phyloP scores from a whole-genome alignment of 1,140 invertebrate species.

The Carposina sasakii region DNA sequence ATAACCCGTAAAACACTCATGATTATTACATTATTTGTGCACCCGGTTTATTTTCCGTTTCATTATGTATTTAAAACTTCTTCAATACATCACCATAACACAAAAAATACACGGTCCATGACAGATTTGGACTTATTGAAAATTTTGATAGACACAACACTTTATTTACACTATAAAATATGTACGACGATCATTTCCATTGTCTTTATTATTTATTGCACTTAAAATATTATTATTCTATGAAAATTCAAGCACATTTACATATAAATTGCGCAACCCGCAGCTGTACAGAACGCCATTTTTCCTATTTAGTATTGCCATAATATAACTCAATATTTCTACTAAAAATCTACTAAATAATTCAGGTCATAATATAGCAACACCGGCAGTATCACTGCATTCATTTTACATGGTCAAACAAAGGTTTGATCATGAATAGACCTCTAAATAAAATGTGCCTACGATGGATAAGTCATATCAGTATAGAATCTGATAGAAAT shows the following conservation, averaged over 20 bases:
- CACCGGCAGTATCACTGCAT: too few relatives aligned
- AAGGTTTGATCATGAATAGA: too few relatives aligned
- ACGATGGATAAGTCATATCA: too few relatives aligned
- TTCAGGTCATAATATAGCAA: too few relatives aligned
- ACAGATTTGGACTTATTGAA: slow-evolving; percentile 48
- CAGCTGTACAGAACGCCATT: slow-evolving; percentile 71
- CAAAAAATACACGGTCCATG: slow-evolving; percentile 68
- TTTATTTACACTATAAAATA: slow-evolving; percentile 40
- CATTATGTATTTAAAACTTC: slow-evolving; percentile 68
- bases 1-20: slow-evolving; percentile 65
- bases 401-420: too few relatives aligned
- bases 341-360: too few relatives aligned
- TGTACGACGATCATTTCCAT: slow-evolving; percentile 42
- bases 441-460: too few relatives aligned
- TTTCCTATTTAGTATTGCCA: slow-evolving; percentile 50
- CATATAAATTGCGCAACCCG: slow-evolving; percentile 69
- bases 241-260: slow-evolving; percentile 63
- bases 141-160: slow-evolving; percentile 38
- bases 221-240: slow-evolving; percentile 48
- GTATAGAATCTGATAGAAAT: too few relatives aligned
- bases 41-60: slow-evolving; percentile 64
- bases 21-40: slow-evolving; percentile 65
- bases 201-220: slow-evolving; percentile 42
- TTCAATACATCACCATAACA: slow-evolving; percentile 68
- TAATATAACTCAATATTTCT: too few relatives aligned